A percentile compares a stretch with the other conserved stretches of the same genome.
Evolutionary conservation across 2,888 invertebrate genomes (phyloP).

Genomic region (Chesias legatella): DNA sequence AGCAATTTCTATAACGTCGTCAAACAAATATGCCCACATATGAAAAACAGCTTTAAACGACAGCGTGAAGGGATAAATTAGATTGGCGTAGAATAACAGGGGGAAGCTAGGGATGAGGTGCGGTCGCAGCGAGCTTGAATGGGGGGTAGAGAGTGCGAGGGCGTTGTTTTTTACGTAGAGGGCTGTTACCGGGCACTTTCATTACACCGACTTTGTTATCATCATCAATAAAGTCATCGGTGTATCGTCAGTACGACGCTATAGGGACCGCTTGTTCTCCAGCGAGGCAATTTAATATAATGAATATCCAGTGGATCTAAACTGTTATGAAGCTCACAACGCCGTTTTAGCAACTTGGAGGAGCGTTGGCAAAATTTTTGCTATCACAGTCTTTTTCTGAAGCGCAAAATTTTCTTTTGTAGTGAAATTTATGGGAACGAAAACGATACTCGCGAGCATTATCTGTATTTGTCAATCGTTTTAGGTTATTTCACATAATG

Average conservation of each 20-base stretch:
- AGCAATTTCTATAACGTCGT: constrained; percentile 41
- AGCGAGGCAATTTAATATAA: constrained; percentile 15
- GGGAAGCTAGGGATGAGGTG: constrained; percentile 60
- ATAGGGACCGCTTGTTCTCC: constrained; percentile 23
- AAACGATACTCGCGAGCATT: too few relatives aligned
- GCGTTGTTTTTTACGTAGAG: constrained; percentile 56
- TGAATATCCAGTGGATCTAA: constrained; percentile 1
- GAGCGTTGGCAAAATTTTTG: too few relatives aligned
- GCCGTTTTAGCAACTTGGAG: too few relatives aligned
- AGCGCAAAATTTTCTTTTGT: too few relatives aligned
- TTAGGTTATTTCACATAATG: too few relatives aligned
- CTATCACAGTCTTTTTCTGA: too few relatives aligned
- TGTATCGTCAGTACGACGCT: constrained; percentile 18
- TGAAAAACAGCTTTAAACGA: constrained; percentile 35
- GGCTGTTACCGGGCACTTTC: constrained; percentile 57
- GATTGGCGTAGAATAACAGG: constrained; percentile 29
- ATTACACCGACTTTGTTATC: constrained; percentile 56
- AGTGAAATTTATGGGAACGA: too few relatives aligned
- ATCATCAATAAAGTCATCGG: constrained; percentile 31
- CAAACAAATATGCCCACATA: constrained; percentile 30
- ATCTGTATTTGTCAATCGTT: too few relatives aligned
- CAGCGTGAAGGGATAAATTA: constrained; percentile 37
- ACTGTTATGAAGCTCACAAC: not conserved
- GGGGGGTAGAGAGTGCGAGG: constrained; percentile 56
- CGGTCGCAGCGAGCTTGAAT: constrained; percentile 56